These are phyloP conservation scores for Dione juno DNA, from an alignment of 2,888 invertebrate genomes.

Conservation along the genomic window DNA sequence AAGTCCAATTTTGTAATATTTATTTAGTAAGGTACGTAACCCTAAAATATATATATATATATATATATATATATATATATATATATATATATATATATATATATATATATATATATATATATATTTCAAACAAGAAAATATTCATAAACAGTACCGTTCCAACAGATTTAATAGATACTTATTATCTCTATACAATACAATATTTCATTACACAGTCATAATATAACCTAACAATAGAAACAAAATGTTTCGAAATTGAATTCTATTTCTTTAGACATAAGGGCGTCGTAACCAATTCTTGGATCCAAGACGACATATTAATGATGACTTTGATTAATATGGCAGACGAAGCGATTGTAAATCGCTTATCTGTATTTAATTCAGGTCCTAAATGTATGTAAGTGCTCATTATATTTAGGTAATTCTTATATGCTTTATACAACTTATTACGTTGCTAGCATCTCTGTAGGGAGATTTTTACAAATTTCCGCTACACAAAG, in stretches of 20 bases:
- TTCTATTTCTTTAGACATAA: not conserved
- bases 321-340: slow-evolving; percentile 40
- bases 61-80: no score
- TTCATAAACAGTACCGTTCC: not conserved
- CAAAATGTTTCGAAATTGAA: not conserved
- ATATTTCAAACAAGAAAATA: not conserved
- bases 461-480: no score
- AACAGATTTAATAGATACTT: not conserved
- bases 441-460: no score
- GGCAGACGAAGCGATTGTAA: slow-evolving; percentile 30
- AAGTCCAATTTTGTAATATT: no score
- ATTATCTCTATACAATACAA: slow-evolving; percentile 1
- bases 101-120: no score
- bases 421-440: not conserved
- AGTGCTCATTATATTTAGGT: not conserved
- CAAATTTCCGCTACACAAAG: no score
- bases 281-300: slow-evolving; percentile 13
- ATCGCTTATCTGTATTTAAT: slow-evolving; percentile 33
- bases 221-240: slow-evolving; percentile 1
- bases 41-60: no score
- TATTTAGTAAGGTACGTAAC: no score
- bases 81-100: no score
- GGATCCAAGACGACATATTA: slow-evolving; percentile 27
- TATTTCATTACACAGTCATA: slow-evolving; percentile 1
- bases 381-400: not conserved